A percentile compares a stretch with the other conserved stretches of the same genome.
These are phyloP conservation scores for Zaprionus camerounensis DNA, from an alignment of 1,140 invertebrate species.

Conservation along the genomic window DNA sequence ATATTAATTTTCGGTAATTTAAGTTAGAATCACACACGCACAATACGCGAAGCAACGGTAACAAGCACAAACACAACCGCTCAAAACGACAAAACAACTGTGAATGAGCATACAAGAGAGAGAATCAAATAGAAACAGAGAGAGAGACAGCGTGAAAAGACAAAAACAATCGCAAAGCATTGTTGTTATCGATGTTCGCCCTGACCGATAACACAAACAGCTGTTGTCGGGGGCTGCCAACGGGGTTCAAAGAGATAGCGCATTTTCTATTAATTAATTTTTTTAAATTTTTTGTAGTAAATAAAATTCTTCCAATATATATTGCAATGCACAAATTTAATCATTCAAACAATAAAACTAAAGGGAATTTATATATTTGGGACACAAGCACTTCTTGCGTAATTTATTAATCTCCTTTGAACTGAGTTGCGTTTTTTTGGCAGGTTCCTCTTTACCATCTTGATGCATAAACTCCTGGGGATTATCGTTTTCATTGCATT, in stretches of 20 bases:
- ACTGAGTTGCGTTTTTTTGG: not conserved
- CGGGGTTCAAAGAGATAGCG: not conserved
- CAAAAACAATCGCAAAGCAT: not conserved
- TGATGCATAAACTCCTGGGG: conserved; percentile 12
- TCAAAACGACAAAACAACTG: conserved; percentile 28
- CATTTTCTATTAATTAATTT: not conserved
- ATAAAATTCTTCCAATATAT: not conserved
- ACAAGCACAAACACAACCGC: conserved; percentile 17
- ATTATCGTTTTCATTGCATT: conserved; percentile 58
- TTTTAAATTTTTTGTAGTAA: not conserved
- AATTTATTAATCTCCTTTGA: conserved; percentile 16
- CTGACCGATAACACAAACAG: conserved; percentile 21
- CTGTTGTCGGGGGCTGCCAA: conserved; percentile 14
- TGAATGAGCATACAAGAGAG: conserved; percentile 16
- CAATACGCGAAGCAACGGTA: conserved; percentile 1
- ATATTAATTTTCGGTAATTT: conserved; percentile 37
- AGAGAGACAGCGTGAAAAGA: conserved; percentile 5
- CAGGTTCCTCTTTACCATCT: not conserved
- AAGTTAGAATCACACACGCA: conserved; percentile 34
- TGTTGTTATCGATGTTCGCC: conserved; percentile 24
- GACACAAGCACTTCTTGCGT: conserved; percentile 60
- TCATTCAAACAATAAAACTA: conserved; percentile 10
- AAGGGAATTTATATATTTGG: conserved; percentile 56
- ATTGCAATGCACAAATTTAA: not conserved
- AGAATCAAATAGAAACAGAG: not conserved